Conservation (phyloP, 2,113 vertebrate genomes). For the Meleagris gallopavo region DNA sequence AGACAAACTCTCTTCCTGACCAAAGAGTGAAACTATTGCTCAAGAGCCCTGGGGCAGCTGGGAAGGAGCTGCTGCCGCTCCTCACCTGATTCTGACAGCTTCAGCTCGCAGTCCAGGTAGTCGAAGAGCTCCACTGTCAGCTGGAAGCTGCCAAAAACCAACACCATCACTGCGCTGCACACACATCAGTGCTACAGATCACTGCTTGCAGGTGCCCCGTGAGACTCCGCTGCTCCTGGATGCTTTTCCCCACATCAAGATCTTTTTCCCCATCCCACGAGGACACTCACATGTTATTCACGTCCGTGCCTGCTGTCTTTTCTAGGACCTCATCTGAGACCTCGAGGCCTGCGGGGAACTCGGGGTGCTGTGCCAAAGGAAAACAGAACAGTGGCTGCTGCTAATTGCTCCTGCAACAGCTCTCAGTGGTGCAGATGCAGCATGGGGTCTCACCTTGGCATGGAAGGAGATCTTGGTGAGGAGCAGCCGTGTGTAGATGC, state of each 20-base stretch:
- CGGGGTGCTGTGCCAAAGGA: constrained; percentile 79
- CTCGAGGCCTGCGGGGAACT: constrained; percentile 91
- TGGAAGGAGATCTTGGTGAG: constrained; percentile 95
- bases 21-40: constrained; percentile 48
- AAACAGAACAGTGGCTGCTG: not conserved
- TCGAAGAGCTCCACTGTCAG: constrained; percentile 98
- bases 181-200: not conserved
- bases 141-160: constrained; percentile 87
- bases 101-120: constrained; percentile 95
- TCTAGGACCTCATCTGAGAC: constrained; percentile 91
- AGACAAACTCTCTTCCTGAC: not conserved
- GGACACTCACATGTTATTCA: constrained; percentile 93
- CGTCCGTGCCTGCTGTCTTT: constrained; percentile 88
- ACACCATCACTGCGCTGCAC: not conserved
- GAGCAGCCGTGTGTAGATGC: constrained; percentile 86
- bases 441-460: constrained; percentile 79
- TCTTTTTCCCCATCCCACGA: not conserved
- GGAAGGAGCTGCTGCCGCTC: not conserved
- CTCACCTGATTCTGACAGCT: constrained; percentile 93
- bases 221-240: not conserved
- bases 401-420: accelerated
- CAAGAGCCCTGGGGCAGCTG: not conserved
- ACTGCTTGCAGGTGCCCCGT: accelerated
- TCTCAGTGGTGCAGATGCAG: not conserved
- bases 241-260: not conserved